Base-by-base conservation (phyloP, 2,888 invertebrate species). In the Rotaria macrura region DNA sequence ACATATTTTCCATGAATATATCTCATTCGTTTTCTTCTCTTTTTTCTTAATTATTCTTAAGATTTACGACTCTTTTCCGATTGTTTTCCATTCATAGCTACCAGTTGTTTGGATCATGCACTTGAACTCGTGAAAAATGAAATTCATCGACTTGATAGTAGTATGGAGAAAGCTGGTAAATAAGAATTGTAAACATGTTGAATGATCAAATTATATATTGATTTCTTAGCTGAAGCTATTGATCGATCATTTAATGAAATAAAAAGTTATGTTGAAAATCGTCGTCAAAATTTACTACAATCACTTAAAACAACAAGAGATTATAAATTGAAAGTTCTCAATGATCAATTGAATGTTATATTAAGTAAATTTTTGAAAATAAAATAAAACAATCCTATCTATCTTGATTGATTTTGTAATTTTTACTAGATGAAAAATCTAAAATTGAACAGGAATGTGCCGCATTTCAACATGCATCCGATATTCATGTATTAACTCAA, bases 321-420 rank as follows among this genome's bases (percentile, higher is more conserved):
- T 85, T 94, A 94, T 89, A 96, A 96, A 91, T 93, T 94, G 89
- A 94, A 94, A 89, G 93, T 95, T 57, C 92, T 96, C 52, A 94
- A 94, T 89, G 96, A 96, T 89, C 96, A 96, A 89, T 93, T 96
- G 89, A 93, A 94, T 84, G 87, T 91, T 85, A 91, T 91, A 7
- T 52, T 86, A n/a, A 86, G 79, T 79, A 79, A 79, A 40, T 74
- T 47, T 47, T 47, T n/a, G n/a, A 43, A 43, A 43, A 43, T 7
- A 17, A 49, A 74, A 25, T 9, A 17, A 25, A 4, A 10, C 6
- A 6, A 1, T 17, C 12, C 9, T 74, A 40, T 25, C 1, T 38
- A n/a, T 38, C 20, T 29, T 5, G 17, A 52, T 10, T 52, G 4
- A 23, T 52, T 52, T 3, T 17, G 10, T 29, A 6, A 29, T 38